Evolutionary conservation across 2,113 vertebrate species (phyloP).

Genomic region (Myotis brandtii): DNA sequence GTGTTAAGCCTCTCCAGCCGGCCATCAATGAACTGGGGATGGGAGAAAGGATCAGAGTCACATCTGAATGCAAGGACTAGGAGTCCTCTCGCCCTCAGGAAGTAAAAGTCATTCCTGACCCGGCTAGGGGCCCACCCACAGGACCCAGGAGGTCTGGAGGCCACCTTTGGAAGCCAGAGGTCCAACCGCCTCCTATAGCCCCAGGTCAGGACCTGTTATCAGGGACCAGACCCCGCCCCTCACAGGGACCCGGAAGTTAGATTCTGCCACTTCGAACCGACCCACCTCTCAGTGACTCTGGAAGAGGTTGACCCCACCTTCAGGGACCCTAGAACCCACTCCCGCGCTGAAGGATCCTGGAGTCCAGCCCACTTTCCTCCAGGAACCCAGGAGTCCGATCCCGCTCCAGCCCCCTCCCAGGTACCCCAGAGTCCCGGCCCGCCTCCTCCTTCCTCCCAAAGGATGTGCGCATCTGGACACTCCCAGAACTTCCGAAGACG

Average conservation of each 20-base stretch:
- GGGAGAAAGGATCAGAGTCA: not conserved
- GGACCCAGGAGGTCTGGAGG: not conserved
- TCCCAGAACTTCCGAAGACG: not conserved
- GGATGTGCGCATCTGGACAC: not conserved
- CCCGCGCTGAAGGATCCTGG: not conserved
- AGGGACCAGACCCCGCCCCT: not conserved
- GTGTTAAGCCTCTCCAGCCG: constrained; percentile 91
- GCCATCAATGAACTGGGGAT: constrained; percentile 90
- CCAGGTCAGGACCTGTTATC: not conserved
- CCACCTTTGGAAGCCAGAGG: not conserved
- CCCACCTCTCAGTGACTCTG: not conserved
- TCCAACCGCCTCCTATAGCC: too few species aligned
- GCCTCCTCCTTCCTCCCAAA: not conserved
- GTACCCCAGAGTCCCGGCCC: not conserved
- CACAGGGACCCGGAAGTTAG: not conserved
- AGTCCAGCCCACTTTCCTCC: not conserved
- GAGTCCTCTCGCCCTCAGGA: not conserved
- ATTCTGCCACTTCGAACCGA: not conserved
- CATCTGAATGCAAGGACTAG: fast-evolving
- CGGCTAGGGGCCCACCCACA: not conserved
- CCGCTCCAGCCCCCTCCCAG: fast-evolving
- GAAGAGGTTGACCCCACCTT: not conserved
- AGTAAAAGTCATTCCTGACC: not conserved
- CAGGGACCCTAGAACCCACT: not conserved
- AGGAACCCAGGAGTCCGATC: not conserved